These are phyloP conservation scores for Anguilla megastoma DNA, from an alignment of 2,797 vertebrate genomes.

Conservation along the genomic window DNA sequence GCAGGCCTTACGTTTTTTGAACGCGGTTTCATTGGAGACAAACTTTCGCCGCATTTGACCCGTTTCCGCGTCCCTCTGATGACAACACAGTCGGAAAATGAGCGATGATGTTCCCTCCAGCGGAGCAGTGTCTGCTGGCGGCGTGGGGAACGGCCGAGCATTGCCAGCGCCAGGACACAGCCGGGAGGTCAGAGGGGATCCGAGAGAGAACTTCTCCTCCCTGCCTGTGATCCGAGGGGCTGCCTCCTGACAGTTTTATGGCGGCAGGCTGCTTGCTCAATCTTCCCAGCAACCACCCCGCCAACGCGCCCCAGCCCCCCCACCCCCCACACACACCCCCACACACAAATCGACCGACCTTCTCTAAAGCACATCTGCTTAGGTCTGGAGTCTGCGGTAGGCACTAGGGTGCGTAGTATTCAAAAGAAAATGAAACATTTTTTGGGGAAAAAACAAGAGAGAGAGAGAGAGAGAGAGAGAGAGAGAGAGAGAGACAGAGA, in stretches of 20 bases:
- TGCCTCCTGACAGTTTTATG: constrained; percentile 7
- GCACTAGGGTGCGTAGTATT: not conserved
- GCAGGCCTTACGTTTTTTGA: not conserved
- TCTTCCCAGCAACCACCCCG: not conserved
- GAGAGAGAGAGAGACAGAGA: not conserved
- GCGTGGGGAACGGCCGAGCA: not conserved
- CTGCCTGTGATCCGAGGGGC: not conserved
- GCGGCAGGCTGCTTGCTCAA: constrained; percentile 10
- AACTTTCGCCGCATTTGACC: not conserved
- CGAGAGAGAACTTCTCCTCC: constrained; percentile 6
- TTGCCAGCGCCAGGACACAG: not conserved
- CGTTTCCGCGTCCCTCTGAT: not conserved
- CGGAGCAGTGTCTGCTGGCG: not conserved
- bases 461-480: not conserved
- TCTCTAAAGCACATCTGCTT: constrained; percentile 18
- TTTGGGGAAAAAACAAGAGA: not conserved
- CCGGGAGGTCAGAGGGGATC: not conserved
- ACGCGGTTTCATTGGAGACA: not conserved
- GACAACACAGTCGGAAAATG: not conserved
- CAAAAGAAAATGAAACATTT: not conserved
- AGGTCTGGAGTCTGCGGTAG: not conserved
- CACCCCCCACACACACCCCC: not conserved
- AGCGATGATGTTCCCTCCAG: not conserved
- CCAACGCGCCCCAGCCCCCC: not conserved
- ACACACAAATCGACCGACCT: not conserved